phyloP scores from a whole-genome alignment of 2,888 invertebrate species.

The Leptinotarsa rubiginosa region DNA sequence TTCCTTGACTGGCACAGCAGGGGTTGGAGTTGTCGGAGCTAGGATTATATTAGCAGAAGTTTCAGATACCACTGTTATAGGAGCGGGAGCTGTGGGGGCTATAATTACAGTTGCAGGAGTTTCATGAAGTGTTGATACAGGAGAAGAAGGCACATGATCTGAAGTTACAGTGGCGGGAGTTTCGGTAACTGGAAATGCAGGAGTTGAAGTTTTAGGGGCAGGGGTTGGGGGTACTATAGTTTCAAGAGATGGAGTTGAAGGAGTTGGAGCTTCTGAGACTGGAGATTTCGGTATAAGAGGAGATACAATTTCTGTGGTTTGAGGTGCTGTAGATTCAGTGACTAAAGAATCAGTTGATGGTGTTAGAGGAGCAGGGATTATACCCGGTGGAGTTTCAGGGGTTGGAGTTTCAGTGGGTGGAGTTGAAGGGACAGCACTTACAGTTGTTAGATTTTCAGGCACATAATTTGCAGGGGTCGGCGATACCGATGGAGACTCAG shows the following conservation, averaged over 20 bases:
- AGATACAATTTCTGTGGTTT: slow-evolving; percentile 21
- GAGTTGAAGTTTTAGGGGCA: not conserved
- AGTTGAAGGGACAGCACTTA: not conserved
- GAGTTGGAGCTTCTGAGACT: not conserved
- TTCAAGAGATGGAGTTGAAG: not conserved
- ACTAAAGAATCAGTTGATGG: not conserved
- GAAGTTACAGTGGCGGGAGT: not conserved
- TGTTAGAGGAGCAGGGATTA: not conserved
- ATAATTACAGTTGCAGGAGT: too few relatives aligned
- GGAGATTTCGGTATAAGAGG: slow-evolving; percentile 31
- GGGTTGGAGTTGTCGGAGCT: not conserved
- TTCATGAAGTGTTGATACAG: too few relatives aligned
- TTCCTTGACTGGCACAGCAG: not conserved
- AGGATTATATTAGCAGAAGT: too few relatives aligned
- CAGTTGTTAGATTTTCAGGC: slow-evolving; percentile 26
- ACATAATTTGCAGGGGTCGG: not conserved
- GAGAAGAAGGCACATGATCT: too few relatives aligned
- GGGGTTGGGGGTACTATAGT: too few relatives aligned
- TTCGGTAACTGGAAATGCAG: not conserved
- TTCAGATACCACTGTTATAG: too few relatives aligned
- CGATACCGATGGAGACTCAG: slow-evolving; percentile 33
- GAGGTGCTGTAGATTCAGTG: slow-evolving; percentile 1
- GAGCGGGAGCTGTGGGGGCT: too few relatives aligned
- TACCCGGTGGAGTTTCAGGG: slow-evolving; percentile 22
- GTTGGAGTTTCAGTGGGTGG: slow-evolving; percentile 19